phyloP scores from a whole-genome alignment of 2,888 invertebrate genomes.

The Archips crataeganus region DNA sequence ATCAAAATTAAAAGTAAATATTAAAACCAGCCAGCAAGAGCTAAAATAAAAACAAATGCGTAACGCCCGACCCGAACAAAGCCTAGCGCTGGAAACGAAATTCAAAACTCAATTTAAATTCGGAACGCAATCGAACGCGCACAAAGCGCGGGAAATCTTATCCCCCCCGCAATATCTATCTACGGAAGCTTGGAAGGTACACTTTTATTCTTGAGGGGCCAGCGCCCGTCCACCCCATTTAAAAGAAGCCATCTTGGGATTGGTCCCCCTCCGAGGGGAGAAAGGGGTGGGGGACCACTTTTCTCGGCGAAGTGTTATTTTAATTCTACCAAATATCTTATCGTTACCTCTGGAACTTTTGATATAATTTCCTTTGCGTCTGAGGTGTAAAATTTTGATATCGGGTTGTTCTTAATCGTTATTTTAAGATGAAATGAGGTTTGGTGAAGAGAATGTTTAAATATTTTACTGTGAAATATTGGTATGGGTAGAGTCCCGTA shows the following conservation, averaged over 20 bases:
- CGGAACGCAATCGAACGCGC: slow-evolving; percentile 74
- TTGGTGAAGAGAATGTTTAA: background rate
- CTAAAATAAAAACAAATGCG: slow-evolving; percentile 50
- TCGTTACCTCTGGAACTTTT: slow-evolving; percentile 82
- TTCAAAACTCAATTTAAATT: slow-evolving; percentile 75
- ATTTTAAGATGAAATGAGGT: slow-evolving; percentile 17
- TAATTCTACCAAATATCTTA: slow-evolving; percentile 85
- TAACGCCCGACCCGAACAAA: slow-evolving; percentile 44
- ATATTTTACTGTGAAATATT: too few species aligned
- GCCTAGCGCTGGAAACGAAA: slow-evolving; percentile 44
- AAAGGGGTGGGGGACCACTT: slow-evolving; percentile 72
- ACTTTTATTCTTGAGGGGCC: slow-evolving; percentile 84
- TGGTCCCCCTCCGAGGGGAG: slow-evolving; percentile 57
- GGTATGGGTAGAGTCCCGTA: too few species aligned
- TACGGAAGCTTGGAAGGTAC: slow-evolving; percentile 79
- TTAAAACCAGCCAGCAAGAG: slow-evolving; percentile 38
- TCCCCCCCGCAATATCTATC: slow-evolving; percentile 73
- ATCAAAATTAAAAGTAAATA: slow-evolving; percentile 7
- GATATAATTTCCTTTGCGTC: slow-evolving; percentile 82
- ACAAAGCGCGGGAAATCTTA: slow-evolving; percentile 60
- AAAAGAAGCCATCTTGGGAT: slow-evolving; percentile 86
- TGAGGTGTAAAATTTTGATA: slow-evolving; percentile 65
- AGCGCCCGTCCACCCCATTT: slow-evolving; percentile 81
- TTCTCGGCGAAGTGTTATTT: slow-evolving; percentile 84
- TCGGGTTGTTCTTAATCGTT: slow-evolving; percentile 47